phyloP scores from a whole-genome alignment of 2,113 vertebrate species.

The Canis aureus region DNA sequence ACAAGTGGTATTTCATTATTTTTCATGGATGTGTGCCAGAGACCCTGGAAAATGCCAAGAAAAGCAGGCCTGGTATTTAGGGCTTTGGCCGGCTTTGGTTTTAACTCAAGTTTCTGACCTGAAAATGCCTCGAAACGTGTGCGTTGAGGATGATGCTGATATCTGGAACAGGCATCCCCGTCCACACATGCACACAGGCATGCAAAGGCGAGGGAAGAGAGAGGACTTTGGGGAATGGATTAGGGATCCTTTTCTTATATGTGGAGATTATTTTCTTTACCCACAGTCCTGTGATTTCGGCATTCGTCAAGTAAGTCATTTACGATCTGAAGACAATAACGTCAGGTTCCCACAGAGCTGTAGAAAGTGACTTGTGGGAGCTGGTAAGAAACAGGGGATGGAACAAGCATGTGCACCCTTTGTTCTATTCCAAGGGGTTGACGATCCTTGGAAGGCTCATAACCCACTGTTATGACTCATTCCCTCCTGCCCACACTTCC shows the following conservation, averaged over 20 bases:
- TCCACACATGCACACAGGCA: neutral
- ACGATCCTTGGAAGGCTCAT: slow-evolving; percentile 46
- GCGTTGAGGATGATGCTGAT: neutral
- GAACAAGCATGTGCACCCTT: slow-evolving; percentile 21
- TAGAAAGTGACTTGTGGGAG: slow-evolving; percentile 43
- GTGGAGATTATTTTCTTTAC: slow-evolving; percentile 82
- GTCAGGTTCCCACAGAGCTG: slow-evolving; percentile 75
- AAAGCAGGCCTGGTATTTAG: slow-evolving; percentile 44
- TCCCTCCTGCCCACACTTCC: slow-evolving; percentile 48
- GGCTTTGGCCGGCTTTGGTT: slow-evolving; percentile 20
- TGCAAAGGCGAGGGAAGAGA: neutral
- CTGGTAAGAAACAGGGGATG: neutral
- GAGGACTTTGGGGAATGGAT: neutral
- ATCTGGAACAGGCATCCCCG: neutral
- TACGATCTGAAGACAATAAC: slow-evolving; percentile 82
- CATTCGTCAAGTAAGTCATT: slow-evolving; percentile 84
- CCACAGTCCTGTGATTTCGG: slow-evolving; percentile 82
- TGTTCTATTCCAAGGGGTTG: slow-evolving; percentile 33
- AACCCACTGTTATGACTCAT: slow-evolving; percentile 40
- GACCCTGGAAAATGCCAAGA: slow-evolving; percentile 9
- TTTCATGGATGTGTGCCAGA: slow-evolving; percentile 28
- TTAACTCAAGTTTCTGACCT: slow-evolving; percentile 25
- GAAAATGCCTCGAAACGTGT: neutral
- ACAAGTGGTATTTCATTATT: slow-evolving; percentile 34
- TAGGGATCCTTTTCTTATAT: slow-evolving; percentile 80